A percentile compares a stretch with the other conserved stretches of the same genome.
These are phyloP conservation scores for Nephrotoma appendiculata DNA, from an alignment of 2,888 invertebrate species.

Conservation along the genomic window DNA sequence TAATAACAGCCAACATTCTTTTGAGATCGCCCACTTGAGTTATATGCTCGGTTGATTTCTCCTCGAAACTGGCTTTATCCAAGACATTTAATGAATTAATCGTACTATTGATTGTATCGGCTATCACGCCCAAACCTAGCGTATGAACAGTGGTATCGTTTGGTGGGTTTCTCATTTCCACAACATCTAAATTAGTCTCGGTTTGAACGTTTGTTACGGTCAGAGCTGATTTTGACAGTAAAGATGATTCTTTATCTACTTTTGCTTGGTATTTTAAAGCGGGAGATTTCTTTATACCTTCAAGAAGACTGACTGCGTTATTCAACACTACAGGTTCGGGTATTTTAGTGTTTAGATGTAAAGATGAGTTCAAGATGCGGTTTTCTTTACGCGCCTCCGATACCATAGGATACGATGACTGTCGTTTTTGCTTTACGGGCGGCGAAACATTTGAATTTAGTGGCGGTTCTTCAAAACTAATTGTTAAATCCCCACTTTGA, in stretches of 20 bases:
- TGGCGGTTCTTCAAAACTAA: background rate
- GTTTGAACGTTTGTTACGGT: background rate
- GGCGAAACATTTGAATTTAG: background rate
- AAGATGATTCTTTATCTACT: background rate
- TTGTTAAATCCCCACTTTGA: background rate
- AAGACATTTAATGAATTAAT: background rate
- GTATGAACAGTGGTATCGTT: background rate
- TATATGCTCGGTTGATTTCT: background rate
- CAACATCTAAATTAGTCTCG: background rate
- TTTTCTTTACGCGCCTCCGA: background rate
- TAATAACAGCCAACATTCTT: background rate
- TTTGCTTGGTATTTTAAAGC: background rate
- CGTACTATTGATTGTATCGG: background rate
- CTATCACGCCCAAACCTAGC: background rate
- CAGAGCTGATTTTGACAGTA: background rate
- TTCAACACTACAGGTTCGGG: background rate
- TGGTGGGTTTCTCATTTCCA: background rate
- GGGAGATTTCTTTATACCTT: background rate
- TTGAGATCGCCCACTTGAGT: constrained; percentile 1
- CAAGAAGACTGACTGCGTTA: background rate
- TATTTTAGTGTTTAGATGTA: background rate
- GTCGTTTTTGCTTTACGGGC: background rate
- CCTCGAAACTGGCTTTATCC: background rate
- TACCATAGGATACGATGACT: background rate
- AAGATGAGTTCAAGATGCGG: background rate